Conservation (phyloP, 2,113 vertebrate species). For the Cyanistes caeruleus region DNA sequence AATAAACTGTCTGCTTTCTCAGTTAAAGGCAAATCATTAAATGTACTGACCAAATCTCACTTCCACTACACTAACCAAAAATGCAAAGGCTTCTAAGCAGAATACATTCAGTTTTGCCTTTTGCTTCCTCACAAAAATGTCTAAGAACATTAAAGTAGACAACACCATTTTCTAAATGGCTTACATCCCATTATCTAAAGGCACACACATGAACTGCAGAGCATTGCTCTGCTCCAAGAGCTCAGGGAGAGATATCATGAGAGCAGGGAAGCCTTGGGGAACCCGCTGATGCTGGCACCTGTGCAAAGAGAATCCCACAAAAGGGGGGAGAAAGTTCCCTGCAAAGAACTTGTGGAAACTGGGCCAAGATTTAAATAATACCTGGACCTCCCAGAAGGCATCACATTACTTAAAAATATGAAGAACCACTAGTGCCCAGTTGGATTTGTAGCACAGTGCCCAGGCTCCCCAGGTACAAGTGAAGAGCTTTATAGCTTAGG, state of each 20-base stretch:
- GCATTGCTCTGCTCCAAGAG: background rate
- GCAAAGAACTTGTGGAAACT: background rate
- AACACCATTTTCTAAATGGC: background rate
- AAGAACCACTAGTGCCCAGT: background rate
- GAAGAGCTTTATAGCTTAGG: background rate
- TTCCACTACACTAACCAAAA: background rate
- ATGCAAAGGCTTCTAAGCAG: background rate
- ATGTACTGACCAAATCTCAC: background rate
- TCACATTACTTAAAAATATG: background rate
- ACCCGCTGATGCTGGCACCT: background rate
- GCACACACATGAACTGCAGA: background rate
- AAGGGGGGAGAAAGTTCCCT: background rate
- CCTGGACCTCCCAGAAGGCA: background rate
- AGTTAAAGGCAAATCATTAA: background rate
- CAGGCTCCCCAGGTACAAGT: background rate
- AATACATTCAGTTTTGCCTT: background rate
- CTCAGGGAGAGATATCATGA: background rate
- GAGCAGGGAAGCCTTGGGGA: accelerated
- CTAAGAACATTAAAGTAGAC: background rate
- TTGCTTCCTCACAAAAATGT: background rate
- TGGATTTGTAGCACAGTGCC: background rate
- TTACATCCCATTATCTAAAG: background rate
- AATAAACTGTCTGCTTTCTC: background rate
- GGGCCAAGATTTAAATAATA: background rate
- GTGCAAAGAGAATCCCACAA: background rate